Base-by-base conservation (phyloP, 2,888 invertebrate genomes). In the Lapara coniferarum region DNA sequence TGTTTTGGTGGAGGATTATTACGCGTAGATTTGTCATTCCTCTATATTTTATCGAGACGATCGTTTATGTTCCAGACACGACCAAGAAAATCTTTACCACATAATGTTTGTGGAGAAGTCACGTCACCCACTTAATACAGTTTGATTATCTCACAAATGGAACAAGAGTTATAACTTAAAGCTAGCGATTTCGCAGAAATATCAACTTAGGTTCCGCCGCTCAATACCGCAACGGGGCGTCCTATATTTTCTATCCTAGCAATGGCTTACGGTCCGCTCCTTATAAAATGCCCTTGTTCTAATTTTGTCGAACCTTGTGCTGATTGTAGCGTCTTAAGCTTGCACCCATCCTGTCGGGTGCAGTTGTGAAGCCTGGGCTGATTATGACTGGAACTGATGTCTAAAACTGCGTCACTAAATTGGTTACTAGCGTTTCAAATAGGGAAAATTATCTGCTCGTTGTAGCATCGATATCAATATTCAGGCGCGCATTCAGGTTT, bases 381-480 rank as follows among this genome's bases (percentile, higher is more conserved):
- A 2, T 37, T 37, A 2, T 37, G 37, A 37, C 37, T 37, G 37
- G 5, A 37, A 37, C 37, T 37, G 37, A 37, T 37, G 37, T 37
- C 37, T 37, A 37, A 37, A 25, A 59, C 16, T 10, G 16, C 37
- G 7, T 19, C 16, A 1, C 46, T 19, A 13, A 63, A 19, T 53
- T 46, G 46, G 16, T n/a, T 19, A 13, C 2, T 19, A 63, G 12
- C 16, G 19, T 63, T 46, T 63, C 49, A 63, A 46, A 63, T 49
- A 19, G 63, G 49, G 19, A 63, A 63, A 63, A 63, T 46, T 2
- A 59, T 59, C 63, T 46, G 19, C 19, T 55, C 46, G 13, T 5
- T 13, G 19, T 19, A 16, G 49, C 16, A 63, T 37, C 37, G 37
- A 37, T 37, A 4, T 4, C 1, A 0, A 37, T 37, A 37, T 37